Percentiles rank a stretch among this genome's conserved stretches.
Conservation (phyloP, 2,888 invertebrate genomes). For the Pantelozetes paolii region DNA sequence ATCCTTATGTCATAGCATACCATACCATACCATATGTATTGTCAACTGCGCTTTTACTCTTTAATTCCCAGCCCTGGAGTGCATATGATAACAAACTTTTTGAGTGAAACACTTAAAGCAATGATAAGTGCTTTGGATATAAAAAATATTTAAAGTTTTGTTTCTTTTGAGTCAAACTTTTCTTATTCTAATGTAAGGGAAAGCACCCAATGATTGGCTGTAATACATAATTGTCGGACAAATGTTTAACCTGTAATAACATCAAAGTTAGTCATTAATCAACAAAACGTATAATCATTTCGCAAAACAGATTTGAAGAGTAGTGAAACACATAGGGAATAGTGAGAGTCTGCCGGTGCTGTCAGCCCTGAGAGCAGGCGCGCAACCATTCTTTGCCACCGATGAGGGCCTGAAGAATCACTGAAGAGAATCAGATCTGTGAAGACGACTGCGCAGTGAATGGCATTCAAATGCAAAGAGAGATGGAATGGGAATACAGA, state of each 20-base stretch:
- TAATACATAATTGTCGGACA: constrained; percentile 40
- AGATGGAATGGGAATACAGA: constrained; percentile 35
- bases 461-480: constrained; percentile 20
- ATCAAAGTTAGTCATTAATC: constrained; percentile 40
- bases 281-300: constrained; percentile 39
- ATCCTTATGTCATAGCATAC: constrained; percentile 2
- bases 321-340: constrained; percentile 42
- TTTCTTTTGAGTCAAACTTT: constrained; percentile 23
- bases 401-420: constrained; percentile 34
- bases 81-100: constrained; percentile 2
- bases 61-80: constrained; percentile 5
- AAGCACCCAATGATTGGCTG: constrained; percentile 28
- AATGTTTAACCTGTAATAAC: constrained; percentile 41
- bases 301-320: constrained; percentile 39
- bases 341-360: constrained; percentile 44
- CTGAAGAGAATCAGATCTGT: constrained; percentile 32
- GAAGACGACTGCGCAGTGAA: background rate
- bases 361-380: constrained; percentile 45
- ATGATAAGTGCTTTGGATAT: background rate
- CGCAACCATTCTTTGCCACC: constrained; percentile 25
- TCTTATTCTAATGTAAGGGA: constrained; percentile 17
- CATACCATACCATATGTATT: constrained; percentile 26
- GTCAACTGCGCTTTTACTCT: constrained; percentile 15
- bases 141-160: constrained; percentile 8
- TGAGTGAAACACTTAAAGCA: constrained; percentile 17